These are phyloP conservation scores for Tenthredo notha DNA, from an alignment of 2,888 invertebrate species.

Conservation along the genomic window DNA sequence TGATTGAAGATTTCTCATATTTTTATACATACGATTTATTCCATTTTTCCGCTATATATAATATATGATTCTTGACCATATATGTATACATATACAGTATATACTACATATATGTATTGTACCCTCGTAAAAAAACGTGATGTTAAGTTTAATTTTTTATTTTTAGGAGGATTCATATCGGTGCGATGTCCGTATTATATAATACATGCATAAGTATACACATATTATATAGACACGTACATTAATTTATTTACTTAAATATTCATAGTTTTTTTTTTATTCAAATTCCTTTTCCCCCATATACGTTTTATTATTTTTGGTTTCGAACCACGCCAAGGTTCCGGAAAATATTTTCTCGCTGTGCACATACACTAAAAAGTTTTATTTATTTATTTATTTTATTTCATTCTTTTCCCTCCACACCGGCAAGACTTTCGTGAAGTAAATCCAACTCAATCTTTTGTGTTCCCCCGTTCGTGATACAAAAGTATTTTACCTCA, in stretches of 20 bases:
- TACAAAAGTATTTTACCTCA: constrained; percentile 44
- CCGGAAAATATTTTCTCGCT: constrained; percentile 8
- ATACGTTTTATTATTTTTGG: background rate
- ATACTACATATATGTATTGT: background rate
- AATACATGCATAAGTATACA: background rate
- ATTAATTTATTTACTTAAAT: background rate
- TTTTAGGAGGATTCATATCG: constrained; percentile 4
- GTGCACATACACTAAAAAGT: background rate
- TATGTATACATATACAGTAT: too few relatives aligned
- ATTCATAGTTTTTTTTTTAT: background rate
- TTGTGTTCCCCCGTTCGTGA: constrained; percentile 46
- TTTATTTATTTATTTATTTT: background rate
- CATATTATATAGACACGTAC: background rate
- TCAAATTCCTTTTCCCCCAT: background rate
- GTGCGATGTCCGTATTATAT: constrained; percentile 5
- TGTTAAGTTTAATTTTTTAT: background rate
- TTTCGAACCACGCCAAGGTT: constrained; percentile 42
- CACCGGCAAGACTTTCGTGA: constrained; percentile 48
- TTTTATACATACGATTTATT: background rate
- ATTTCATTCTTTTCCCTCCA: background rate
- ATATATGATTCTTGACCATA: background rate
- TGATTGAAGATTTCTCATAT: constrained; percentile 16
- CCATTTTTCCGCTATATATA: background rate
- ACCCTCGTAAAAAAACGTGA: background rate
- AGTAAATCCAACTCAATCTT: constrained; percentile 32